Evolutionary conservation across 2,888 invertebrate genomes (phyloP).

Genomic region (Griposia aprilina): DNA sequence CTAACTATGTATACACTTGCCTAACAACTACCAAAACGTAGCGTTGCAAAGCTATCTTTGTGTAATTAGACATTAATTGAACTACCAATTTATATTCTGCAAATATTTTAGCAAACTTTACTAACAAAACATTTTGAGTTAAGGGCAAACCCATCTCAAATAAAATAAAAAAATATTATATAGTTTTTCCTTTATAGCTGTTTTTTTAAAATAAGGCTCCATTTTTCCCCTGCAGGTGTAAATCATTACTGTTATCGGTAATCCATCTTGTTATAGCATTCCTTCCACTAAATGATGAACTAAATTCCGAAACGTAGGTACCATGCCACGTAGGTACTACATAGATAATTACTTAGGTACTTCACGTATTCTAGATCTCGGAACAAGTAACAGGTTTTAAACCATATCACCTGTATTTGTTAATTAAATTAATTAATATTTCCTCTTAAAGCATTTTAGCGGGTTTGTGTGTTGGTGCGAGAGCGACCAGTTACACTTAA

Average conservation of each 20-base stretch:
- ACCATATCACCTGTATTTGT: slow-evolving; percentile 39
- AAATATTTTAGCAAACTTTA: background rate
- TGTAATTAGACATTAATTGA: background rate
- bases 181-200: background rate
- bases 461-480: background rate
- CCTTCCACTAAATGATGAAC: slow-evolving; percentile 1
- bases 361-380: background rate
- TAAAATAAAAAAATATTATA: too few relatives aligned
- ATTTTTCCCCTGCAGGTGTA: slow-evolving; percentile 22
- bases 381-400: slow-evolving; percentile 1
- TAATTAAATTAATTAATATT: slow-evolving; percentile 52
- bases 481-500: background rate
- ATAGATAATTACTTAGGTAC: slow-evolving; percentile 1
- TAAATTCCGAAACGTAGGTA: slow-evolving; percentile 32
- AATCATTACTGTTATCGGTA: slow-evolving; percentile 1
- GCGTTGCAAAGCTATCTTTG: background rate
- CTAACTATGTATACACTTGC: background rate
- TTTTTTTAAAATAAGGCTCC: background rate
- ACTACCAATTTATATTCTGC: background rate
- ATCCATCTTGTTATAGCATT: slow-evolving; percentile 39
- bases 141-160: too few relatives aligned
- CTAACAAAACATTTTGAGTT: background rate
- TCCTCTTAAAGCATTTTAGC: slow-evolving; percentile 11
- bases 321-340: background rate
- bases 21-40: background rate